Evolutionary conservation across 2,888 invertebrate species (phyloP), one percentile per base, ranked within the genome.

Genomic region (Caenorhabditis sp.): DNA sequence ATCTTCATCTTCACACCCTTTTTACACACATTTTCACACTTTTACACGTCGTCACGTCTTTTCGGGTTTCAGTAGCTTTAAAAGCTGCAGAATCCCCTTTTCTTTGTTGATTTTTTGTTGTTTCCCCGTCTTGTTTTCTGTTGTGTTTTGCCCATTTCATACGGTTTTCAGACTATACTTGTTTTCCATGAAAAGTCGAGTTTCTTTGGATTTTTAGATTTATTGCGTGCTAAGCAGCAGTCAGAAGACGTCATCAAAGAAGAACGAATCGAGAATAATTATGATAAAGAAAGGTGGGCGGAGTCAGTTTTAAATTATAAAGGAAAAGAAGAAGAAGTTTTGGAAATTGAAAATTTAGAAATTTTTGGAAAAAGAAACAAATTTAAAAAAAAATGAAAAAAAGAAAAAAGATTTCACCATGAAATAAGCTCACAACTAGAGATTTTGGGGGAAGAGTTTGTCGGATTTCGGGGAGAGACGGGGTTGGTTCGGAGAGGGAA

Each of bases 361-460:
- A 5, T 47, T 47, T 47, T 26, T 26, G 40, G n/a, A n/a, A n/a
- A n/a, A n/a, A n/a, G n/a, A n/a, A n/a, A n/a, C n/a, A n/a, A n/a
- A n/a, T n/a, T n/a, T n/a, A n/a, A n/a, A n/a, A 15, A 53, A 44
- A 53, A 26, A 47, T 3, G 32, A n/a, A 8, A 51, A 26, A 62
- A 37, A 67, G 71, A 71, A 60, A 5, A 44, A 44, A 32, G 32
- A 44, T 67, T 70, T 74, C 74, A 74, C 74, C 80, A 76, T 74
- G 71, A 71, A 80, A 76, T 82, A 82, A 82, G 82, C 82, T 82
- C 82, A 82, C 82, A 82, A 82, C 82, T 82, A 81, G 81, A 81
- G 76, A 81, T 70, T 71, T 77, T 68, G 8, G 56, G 77, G 64
- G 51, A 51, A 26, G 18, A 18, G 18, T 18, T 35, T 67, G 51